phyloP scores from a whole-genome alignment of 2,888 invertebrate genomes.

The Drosophila atroscutellata region DNA sequence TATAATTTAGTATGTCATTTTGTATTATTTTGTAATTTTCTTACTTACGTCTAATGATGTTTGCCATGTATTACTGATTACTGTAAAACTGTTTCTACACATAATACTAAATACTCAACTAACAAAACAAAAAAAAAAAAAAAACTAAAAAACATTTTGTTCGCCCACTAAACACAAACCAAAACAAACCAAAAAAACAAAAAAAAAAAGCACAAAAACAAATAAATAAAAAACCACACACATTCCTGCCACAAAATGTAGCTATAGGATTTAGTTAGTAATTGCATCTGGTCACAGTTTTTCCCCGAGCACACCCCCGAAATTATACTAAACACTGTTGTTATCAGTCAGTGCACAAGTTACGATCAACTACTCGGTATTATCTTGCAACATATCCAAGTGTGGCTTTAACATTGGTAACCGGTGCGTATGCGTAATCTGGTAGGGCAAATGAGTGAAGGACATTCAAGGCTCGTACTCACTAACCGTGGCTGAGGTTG shows the following conservation, averaged over 20 bases:
- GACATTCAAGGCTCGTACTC: neutral
- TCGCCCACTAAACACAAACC: conserved; percentile 18
- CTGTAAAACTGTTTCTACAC: conserved; percentile 5
- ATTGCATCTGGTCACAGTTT: neutral
- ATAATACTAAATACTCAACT: conserved; percentile 36
- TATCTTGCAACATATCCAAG: neutral
- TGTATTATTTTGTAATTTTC: conserved; percentile 38
- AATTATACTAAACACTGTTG: conserved; percentile 10
- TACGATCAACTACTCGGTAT: neutral
- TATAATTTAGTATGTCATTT: conserved; percentile 21
- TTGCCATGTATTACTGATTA: conserved; percentile 26
- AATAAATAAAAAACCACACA: conserved; percentile 1
- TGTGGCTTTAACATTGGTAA: conserved; percentile 14
- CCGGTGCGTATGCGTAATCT: conserved; percentile 44
- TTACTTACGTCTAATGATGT: conserved; percentile 41
- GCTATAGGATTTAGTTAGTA: conserved; percentile 20
- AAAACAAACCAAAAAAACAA: conserved; percentile 2
- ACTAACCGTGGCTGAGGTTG: conserved; percentile 43
- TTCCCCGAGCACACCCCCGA: neutral
- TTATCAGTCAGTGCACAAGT: conserved; percentile 5
- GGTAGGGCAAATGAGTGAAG: neutral
- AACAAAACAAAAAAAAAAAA: conserved; percentile 10
- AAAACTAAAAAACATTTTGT: conserved; percentile 14
- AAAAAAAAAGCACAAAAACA: neutral
- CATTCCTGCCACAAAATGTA: conserved; percentile 6